A percentile compares a stretch with the other conserved stretches of the same genome.
Evolutionary conservation across 2,888 invertebrate species (phyloP).

Genomic region (Drosophila greeni): DNA sequence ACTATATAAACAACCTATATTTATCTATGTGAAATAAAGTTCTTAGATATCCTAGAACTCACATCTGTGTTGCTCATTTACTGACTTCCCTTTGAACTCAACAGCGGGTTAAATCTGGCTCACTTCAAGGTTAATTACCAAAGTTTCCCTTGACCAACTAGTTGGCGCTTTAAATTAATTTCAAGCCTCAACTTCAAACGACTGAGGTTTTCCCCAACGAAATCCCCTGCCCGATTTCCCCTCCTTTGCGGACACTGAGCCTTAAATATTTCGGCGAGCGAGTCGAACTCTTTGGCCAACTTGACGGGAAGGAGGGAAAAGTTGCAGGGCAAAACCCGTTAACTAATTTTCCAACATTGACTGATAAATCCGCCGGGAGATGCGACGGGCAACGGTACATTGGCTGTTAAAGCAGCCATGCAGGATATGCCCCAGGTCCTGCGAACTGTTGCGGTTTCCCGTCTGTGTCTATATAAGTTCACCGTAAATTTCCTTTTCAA

Average conservation of each 20-base stretch:
- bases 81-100: not conserved
- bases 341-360: conserved; percentile 68
- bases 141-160: conserved; percentile 15
- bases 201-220: conserved; percentile 17
- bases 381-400: conserved; percentile 42
- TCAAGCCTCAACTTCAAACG: conserved; percentile 23
- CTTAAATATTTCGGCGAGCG: conserved; percentile 20
- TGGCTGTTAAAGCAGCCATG: conserved; percentile 58
- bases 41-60: conserved; percentile 23
- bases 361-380: conserved; percentile 50
- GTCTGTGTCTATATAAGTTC: conserved; percentile 49
- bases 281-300: conserved; percentile 62
- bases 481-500: conserved; percentile 70
- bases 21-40: conserved; percentile 44
- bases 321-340: conserved; percentile 49
- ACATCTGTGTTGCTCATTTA: not conserved
- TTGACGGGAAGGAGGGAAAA: conserved; percentile 50
- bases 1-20: conserved; percentile 25
- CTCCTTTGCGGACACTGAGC: conserved; percentile 6
- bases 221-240: conserved; percentile 12
- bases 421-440: conserved; percentile 13
- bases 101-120: not conserved
- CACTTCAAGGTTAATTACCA: conserved; percentile 21
- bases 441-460: conserved; percentile 25
- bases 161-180: conserved; percentile 28